A percentile compares a stretch with the other conserved stretches of the same genome.
phyloP scores from a whole-genome alignment of 2,797 vertebrate genomes.

The Esox lucius region DNA sequence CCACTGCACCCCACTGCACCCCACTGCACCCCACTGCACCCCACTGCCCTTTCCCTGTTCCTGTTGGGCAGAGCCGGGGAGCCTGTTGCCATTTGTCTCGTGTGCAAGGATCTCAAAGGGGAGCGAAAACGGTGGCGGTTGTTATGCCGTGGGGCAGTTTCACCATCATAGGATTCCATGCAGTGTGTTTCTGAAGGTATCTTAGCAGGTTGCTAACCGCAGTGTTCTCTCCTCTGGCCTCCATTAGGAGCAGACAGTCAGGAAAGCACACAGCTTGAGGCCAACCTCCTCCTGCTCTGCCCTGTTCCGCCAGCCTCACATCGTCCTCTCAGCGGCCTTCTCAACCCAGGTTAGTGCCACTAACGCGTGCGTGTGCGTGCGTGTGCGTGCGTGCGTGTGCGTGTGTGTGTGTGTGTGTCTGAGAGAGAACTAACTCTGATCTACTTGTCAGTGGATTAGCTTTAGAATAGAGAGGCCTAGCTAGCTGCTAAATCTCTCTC shows the following conservation, averaged over 20 bases:
- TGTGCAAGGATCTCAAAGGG: no score
- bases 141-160: not conserved
- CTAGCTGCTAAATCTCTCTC: not conserved
- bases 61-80: no score
- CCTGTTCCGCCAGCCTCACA: constrained; percentile 72
- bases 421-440: not conserved
- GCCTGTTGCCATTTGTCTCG: no score
- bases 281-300: constrained; percentile 69
- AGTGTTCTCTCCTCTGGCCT: constrained; percentile 63
- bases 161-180: no score
- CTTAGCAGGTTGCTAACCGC: constrained; percentile 52
- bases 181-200: no score
- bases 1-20: no score
- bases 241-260: constrained; percentile 65
- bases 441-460: not conserved
- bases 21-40: no score
- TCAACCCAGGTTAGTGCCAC: constrained; percentile 72
- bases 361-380: constrained; percentile 13
- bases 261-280: constrained; percentile 78
- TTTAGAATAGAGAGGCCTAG: not conserved
- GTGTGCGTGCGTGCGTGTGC: not conserved
- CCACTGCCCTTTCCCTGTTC: no score
- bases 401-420: not conserved
- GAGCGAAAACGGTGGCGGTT: no score
- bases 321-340: constrained; percentile 61